phyloP scores from a whole-genome alignment of 2,888 invertebrate genomes.

The Cryptocephalus moraei region DNA sequence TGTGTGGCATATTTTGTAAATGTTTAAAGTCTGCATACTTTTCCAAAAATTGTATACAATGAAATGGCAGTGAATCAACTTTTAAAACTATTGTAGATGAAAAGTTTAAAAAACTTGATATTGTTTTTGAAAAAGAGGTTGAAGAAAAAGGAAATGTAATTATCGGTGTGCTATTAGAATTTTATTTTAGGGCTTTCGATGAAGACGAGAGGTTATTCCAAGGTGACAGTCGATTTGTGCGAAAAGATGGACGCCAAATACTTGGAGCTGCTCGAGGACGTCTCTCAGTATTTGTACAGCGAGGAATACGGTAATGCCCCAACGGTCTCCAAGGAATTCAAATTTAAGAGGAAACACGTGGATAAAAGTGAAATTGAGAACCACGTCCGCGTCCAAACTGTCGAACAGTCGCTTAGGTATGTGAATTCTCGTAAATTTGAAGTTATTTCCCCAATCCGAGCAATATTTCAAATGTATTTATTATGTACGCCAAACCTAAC shows the following conservation, averaged over 20 bases:
- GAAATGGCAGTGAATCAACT: too few species aligned
- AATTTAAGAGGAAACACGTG: conserved; percentile 30
- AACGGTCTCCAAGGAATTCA: conserved; percentile 17
- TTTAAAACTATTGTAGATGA: too few species aligned
- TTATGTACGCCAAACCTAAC: too few species aligned
- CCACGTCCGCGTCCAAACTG: conserved; percentile 44
- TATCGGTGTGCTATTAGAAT: not conserved
- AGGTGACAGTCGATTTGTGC: conserved; percentile 61
- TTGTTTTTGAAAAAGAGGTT: too few species aligned
- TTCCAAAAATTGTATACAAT: too few species aligned
- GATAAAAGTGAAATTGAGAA: conserved; percentile 44
- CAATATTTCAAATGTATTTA: too few species aligned
- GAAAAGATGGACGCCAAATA: conserved; percentile 52
- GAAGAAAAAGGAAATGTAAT: conserved; percentile 6
- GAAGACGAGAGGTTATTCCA: conserved; percentile 73
- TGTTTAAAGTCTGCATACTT: too few species aligned
- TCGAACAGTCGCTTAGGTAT: conserved; percentile 42
- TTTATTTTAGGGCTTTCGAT: conserved; percentile 44
- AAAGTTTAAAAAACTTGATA: too few species aligned
- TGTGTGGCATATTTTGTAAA: too few species aligned
- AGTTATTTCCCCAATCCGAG: too few species aligned
- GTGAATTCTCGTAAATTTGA: conserved; percentile 2
- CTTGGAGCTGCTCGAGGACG: conserved; percentile 54
- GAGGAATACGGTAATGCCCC: conserved; percentile 33
- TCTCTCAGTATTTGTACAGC: conserved; percentile 56